A percentile compares a stretch with the other conserved stretches of the same genome.
These are phyloP conservation scores for Drosophila helvetica DNA, from an alignment of 2,888 invertebrate species.

Conservation along the genomic window DNA sequence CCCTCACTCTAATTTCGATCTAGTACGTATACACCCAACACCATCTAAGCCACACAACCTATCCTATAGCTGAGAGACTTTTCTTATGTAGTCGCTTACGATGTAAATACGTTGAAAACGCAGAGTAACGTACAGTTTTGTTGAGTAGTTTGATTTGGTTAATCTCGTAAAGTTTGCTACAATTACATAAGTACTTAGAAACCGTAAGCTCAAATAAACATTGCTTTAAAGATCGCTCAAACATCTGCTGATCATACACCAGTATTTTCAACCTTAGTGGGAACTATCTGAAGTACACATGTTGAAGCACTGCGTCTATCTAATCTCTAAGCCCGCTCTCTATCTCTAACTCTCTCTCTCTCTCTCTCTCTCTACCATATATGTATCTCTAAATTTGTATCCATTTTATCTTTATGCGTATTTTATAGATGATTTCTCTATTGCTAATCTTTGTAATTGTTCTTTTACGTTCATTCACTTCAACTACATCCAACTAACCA, in stretches of 20 bases:
- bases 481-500: slow-evolving; percentile 43
- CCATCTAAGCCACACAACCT: neutral
- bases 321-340: neutral
- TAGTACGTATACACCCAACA: neutral
- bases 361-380: slow-evolving; percentile 8
- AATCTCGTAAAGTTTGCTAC: slow-evolving; percentile 6
- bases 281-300: neutral
- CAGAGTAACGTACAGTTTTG: slow-evolving; percentile 32
- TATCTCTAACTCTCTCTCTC: neutral
- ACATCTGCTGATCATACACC: slow-evolving; percentile 19
- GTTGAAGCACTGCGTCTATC: slow-evolving; percentile 4
- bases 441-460: slow-evolving; percentile 36
- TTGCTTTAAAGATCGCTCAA: neutral
- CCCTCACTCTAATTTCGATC: neutral
- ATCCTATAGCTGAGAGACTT: neutral
- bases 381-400: slow-evolving; percentile 28
- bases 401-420: slow-evolving; percentile 25
- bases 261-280: neutral
- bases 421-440: slow-evolving; percentile 30
- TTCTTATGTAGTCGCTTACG: neutral
- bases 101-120: slow-evolving; percentile 33
- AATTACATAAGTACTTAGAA: slow-evolving; percentile 10
- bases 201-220: slow-evolving; percentile 1
- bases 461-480: slow-evolving; percentile 54
- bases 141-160: slow-evolving; percentile 38